Evolutionary conservation across 2,113 vertebrate species (phyloP).

Genomic region (Bufo bufo): DNA sequence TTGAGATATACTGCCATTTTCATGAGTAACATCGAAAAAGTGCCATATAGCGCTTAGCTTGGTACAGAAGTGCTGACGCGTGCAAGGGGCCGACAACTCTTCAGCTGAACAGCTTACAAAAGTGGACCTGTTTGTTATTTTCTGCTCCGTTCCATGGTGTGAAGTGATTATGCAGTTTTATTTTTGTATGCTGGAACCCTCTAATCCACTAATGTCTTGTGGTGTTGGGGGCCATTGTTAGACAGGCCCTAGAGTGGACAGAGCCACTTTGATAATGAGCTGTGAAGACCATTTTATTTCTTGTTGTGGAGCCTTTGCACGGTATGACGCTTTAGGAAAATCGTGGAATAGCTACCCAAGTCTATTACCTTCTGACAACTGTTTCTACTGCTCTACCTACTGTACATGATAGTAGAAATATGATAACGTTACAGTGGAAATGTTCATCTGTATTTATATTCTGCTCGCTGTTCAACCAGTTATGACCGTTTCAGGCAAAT

Average conservation of each 20-base stretch:
- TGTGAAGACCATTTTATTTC: not conserved
- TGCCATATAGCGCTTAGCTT: constrained; percentile 69
- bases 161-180: constrained; percentile 76
- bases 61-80: constrained; percentile 59
- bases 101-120: not conserved
- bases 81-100: constrained; percentile 31
- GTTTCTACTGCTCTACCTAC: not conserved
- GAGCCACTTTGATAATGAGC: constrained; percentile 5
- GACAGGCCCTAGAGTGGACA: not conserved
- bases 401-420: constrained; percentile 24
- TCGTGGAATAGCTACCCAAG: not conserved
- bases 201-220: constrained; percentile 68
- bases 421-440: constrained; percentile 68
- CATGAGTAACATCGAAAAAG: constrained; percentile 66
- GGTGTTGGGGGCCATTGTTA: constrained; percentile 68
- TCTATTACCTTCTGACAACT: constrained; percentile 13
- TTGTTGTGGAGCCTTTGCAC: not conserved
- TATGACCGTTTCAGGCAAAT: constrained; percentile 63
- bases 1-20: constrained; percentile 77
- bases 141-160: constrained; percentile 64
- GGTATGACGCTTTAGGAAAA: constrained; percentile 21
- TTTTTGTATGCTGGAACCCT: constrained; percentile 72
- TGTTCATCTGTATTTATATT: constrained; percentile 42
- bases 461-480: constrained; percentile 66
- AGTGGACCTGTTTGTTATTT: not conserved